phyloP scores from a whole-genome alignment of 2,113 vertebrate species.

The Equus przewalskii region DNA sequence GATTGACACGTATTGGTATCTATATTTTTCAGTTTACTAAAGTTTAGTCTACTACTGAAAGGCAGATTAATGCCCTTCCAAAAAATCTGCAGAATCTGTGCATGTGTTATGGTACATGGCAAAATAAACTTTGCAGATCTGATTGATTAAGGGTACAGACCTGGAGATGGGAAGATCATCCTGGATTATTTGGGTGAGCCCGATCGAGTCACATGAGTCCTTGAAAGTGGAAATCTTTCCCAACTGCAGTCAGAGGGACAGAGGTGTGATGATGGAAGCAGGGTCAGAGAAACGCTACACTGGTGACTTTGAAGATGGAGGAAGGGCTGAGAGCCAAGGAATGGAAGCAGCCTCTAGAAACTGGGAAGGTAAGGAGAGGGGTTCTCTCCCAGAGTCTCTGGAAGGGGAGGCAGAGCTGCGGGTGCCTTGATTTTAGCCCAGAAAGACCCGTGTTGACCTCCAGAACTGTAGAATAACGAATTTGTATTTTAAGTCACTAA shows the following conservation, averaged over 20 bases:
- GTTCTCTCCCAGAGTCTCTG: neutral
- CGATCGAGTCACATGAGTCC: neutral
- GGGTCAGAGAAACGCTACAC: neutral
- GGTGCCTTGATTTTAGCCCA: neutral
- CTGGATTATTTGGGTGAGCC: neutral
- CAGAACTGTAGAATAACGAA: neutral
- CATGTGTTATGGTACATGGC: neutral
- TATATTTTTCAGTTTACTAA: neutral
- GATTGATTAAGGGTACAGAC: neutral
- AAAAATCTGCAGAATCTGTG: neutral
- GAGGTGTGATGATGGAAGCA: neutral
- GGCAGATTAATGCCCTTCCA: neutral
- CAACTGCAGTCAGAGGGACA: neutral
- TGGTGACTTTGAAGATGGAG: neutral
- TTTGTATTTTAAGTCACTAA: neutral
- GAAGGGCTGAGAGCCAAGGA: neutral
- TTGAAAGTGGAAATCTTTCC: neutral
- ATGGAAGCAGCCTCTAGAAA: neutral
- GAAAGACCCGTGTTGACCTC: neutral
- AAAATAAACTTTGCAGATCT: neutral
- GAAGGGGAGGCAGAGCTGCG: neutral
- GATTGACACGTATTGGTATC: neutral
- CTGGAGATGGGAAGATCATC: neutral
- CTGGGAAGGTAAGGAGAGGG: neutral
- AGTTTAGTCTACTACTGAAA: too few relatives aligned